Conservation (phyloP, 2,113 vertebrate genomes). For the Scytalopus superciliaris region DNA sequence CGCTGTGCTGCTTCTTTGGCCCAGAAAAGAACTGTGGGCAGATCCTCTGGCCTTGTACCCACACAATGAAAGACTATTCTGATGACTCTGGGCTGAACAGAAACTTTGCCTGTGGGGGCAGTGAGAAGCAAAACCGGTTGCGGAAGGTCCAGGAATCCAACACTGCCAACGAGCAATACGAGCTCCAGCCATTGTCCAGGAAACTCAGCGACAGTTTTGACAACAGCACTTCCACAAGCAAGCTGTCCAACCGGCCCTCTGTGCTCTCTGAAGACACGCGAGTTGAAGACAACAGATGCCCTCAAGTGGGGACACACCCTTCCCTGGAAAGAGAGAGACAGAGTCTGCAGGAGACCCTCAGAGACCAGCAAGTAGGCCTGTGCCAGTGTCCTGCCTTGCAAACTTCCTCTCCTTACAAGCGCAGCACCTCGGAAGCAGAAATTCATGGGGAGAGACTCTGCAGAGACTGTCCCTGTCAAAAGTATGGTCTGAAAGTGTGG, state of each 20-base stretch:
- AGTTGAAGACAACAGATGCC: conserved; percentile 79
- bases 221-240: conserved; percentile 97
- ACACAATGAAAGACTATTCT: conserved; percentile 72
- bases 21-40: conserved; percentile 92
- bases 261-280: conserved; percentile 93
- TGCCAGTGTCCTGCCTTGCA: conserved; percentile 85
- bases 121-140: conserved; percentile 75
- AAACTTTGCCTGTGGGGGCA: conserved; percentile 75
- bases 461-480: conserved; percentile 45
- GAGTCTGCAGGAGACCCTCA: conserved; percentile 55
- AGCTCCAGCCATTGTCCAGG: conserved; percentile 91
- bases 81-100: conserved; percentile 72
- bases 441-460: conserved; percentile 47
- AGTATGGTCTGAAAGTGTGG: conserved; percentile 48
- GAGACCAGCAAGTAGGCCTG: conserved; percentile 66
- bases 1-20: conserved; percentile 94
- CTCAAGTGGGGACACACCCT: conserved; percentile 21
- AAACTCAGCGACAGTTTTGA: conserved; percentile 96
- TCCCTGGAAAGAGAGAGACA: conserved; percentile 53
- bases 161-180: conserved; percentile 86
- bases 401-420: conserved; percentile 94
- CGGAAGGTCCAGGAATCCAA: conserved; percentile 75
- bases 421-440: conserved; percentile 65
- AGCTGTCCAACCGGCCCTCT: conserved; percentile 92
- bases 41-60: conserved; percentile 85